Base-by-base conservation (phyloP, 1,140 invertebrate genomes). In the Ips nitidus region DNA sequence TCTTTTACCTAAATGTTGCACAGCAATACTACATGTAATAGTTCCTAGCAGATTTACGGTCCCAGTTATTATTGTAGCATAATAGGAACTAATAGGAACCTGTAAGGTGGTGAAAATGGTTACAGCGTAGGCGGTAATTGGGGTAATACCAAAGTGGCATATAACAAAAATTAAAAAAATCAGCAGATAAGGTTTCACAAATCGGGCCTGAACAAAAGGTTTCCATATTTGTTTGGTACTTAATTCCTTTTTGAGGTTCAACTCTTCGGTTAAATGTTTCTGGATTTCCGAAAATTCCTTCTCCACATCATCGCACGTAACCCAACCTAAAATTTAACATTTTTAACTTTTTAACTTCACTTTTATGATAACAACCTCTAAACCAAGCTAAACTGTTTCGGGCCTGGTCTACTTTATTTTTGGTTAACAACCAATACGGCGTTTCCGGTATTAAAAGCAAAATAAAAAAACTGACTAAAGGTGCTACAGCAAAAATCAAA, bases 361-460 rank as follows among this genome's bases (percentile, higher is more conserved):
- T 36, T 37, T 7, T 22, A 36, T 55, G n/a, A 55, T 5, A 55
- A 55, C 41, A 6, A 5, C 90, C 90, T 41, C 91, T 81, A 0
- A 92, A 74, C 85, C 87, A 89, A 56, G 86, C 77, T 2, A 86
- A 79, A 70, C 81, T 83, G 78, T 83, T 82, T 66, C 81, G 81
- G 1, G 85, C 86, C 36, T 90, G 87, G 1, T 83, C 78, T 37
- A 84, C 72, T n/a, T 86, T 83, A 56, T 85, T 85, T 72, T 84
- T 86, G 0, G 81, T 84, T 77, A 85, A 83, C 5, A 92, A 79
- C 91, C 91, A 93, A 71, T 90, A 85, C 3, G 91, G 90, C 71
- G 89, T 90, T 76, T 93, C 91, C 0, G 91, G 91, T 1, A 93
- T 84, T 73, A 90, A 84, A 60, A 83, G 86, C 1, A 93, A 79